Base-by-base conservation (phyloP, 2,113 vertebrate species). In the Orycteropus afer region DNA sequence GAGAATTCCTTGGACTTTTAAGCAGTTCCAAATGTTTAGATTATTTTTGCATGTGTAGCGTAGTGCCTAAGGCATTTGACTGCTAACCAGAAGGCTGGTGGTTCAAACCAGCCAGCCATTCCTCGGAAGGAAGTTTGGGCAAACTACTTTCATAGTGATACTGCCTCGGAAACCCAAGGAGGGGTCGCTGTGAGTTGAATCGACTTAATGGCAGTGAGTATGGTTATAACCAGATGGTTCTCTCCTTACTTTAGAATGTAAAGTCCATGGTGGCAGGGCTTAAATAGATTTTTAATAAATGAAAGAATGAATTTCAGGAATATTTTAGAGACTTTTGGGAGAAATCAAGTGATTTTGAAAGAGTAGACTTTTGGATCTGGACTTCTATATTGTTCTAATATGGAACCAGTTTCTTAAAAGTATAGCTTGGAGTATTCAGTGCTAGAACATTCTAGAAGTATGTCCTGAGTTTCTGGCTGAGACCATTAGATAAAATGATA, bases 1-100 rank as follows among this genome's bases (percentile, higher is more conserved):
- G n/a, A 90, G 88, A 63, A n/a, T 73, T 94, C 42, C 49, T 63
- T 80, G 55, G 76, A 55, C 13, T 86, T 91, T 74, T 32, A 91
- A 91, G 65, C 47, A 34, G 53, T 77, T 84, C 34, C 67, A 47
- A 59, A 67, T 67, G 40, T 89, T 29, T 51, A 63, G 61, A 34
- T 63, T 63, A n/a, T 71, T 90, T 89, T 92, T 94, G 18, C 29
- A 14, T 51, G n/a, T 65, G 32, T 67, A 76, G 27, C 47, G n/a
- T n/a, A n/a, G n/a, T n/a, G n/a, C n/a, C n/a, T n/a, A n/a, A n/a
- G n/a, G n/a, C n/a, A n/a, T n/a, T n/a, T n/a, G n/a, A n/a, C n/a
- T n/a, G n/a, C n/a, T n/a, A n/a, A n/a, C n/a, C n/a, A n/a, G n/a
- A n/a, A n/a, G n/a, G n/a, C n/a, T n/a, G n/a, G n/a, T n/a, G n/a